Evolutionary conservation across 2,888 invertebrate genomes (phyloP).

Genomic region (Drosophila nr. medialis): DNA sequence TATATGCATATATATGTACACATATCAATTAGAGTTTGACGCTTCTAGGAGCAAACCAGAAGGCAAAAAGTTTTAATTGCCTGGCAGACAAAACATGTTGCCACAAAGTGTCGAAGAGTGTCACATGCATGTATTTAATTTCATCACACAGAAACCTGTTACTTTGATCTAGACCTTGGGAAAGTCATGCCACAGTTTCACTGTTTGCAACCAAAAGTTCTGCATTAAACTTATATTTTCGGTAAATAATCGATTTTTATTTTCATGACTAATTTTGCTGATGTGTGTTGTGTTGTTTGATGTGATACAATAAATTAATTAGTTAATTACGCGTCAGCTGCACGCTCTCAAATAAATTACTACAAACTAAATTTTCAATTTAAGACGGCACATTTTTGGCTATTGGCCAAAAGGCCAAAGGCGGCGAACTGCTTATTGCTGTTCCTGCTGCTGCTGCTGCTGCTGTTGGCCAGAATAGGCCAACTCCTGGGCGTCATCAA

Average conservation of each 20-base stretch:
- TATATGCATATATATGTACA: not conserved
- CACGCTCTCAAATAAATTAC: slow-evolving; percentile 79
- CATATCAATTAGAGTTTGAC: slow-evolving; percentile 23
- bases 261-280: slow-evolving; percentile 63
- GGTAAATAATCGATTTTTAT: slow-evolving; percentile 61
- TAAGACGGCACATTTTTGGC: slow-evolving; percentile 80
- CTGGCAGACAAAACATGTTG: slow-evolving; percentile 52
- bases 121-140: slow-evolving; percentile 15
- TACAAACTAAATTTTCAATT: slow-evolving; percentile 75
- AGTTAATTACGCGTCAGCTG: slow-evolving; percentile 56
- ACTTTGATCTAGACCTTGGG: slow-evolving; percentile 30
- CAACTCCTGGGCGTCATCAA: slow-evolving; percentile 88
- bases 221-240: not conserved
- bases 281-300: slow-evolving; percentile 32
- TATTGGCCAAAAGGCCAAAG: slow-evolving; percentile 32
- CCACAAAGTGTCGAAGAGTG: slow-evolving; percentile 29
- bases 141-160: slow-evolving; percentile 46
- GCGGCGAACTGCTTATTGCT: slow-evolving; percentile 35
- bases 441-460: slow-evolving; percentile 31
- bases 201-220: slow-evolving; percentile 8
- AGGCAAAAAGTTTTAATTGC: slow-evolving; percentile 66
- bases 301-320: slow-evolving; percentile 48
- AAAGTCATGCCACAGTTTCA: slow-evolving; percentile 50
- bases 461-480: slow-evolving; percentile 89
- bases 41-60: slow-evolving; percentile 17